These are phyloP conservation scores for Drusus annulatus DNA, from an alignment of 1,140 invertebrate genomes.

Conservation along the genomic window DNA sequence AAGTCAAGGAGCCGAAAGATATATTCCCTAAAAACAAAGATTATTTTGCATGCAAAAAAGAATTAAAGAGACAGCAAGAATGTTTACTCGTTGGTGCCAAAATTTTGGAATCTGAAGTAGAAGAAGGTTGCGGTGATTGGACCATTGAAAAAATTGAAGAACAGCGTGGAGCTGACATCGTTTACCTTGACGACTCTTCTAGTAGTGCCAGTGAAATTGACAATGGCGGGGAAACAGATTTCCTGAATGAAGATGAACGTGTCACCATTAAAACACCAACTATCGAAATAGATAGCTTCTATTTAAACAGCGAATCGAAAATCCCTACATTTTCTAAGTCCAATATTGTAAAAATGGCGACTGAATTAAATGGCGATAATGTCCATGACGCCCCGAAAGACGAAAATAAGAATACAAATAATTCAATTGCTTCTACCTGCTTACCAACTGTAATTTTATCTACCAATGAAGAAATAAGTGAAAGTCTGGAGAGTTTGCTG, in stretches of 20 bases:
- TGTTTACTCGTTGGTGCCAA: slow-evolving; percentile 68
- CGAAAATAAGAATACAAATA: background rate
- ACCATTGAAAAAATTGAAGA: slow-evolving; percentile 66
- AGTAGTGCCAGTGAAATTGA: slow-evolving; percentile 69
- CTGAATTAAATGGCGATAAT: background rate
- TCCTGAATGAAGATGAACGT: slow-evolving; percentile 62
- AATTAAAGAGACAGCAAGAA: slow-evolving; percentile 64
- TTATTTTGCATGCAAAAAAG: slow-evolving; percentile 52
- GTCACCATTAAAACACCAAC: slow-evolving; percentile 69
- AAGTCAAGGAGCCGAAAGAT: slow-evolving; percentile 51
- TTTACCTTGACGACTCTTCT: slow-evolving; percentile 70
- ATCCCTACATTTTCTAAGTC: background rate
- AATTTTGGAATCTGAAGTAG: slow-evolving; percentile 67
- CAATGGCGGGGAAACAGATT: slow-evolving; percentile 62
- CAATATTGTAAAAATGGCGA: background rate
- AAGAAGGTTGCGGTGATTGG: slow-evolving; percentile 68
- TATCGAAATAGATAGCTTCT: slow-evolving; percentile 66
- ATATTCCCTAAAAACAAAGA: slow-evolving; percentile 52
- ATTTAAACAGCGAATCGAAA: background rate
- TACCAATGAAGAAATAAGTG: slow-evolving; percentile 48
- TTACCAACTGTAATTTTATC: background rate
- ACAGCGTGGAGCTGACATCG: slow-evolving; percentile 68
- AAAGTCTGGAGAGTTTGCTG: slow-evolving; percentile 52
- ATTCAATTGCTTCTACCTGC: background rate
- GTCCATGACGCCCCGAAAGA: background rate